Conservation (phyloP, 2,113 vertebrate species). For the Caracal caracal region DNA sequence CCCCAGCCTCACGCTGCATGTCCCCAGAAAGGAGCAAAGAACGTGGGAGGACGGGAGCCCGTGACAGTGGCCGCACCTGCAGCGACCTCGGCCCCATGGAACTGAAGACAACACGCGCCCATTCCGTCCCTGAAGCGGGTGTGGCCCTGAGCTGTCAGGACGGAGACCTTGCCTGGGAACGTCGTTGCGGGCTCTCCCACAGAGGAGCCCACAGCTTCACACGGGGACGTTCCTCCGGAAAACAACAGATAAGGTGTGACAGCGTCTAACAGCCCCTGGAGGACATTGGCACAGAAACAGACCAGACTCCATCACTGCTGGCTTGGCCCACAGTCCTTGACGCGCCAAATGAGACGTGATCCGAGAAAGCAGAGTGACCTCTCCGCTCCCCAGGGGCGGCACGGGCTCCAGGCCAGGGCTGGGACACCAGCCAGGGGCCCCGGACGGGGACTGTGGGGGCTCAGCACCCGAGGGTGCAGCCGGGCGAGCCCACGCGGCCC, state of each 20-base stretch:
- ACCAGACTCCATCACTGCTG: not conserved
- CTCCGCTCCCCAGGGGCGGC: not conserved
- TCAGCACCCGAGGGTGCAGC: not conserved
- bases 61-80: fast-evolving
- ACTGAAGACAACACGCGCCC: fast-evolving
- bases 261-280: fast-evolving
- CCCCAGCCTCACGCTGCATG: fast-evolving
- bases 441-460: fast-evolving
- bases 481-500: not conserved
- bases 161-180: too few species aligned
- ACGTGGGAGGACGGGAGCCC: fast-evolving
- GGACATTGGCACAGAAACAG: not conserved
- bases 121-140: fast-evolving
- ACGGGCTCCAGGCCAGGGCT: not conserved
- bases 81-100: too few species aligned
- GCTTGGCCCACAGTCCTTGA: not conserved
- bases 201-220: not conserved
- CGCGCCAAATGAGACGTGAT: not conserved
- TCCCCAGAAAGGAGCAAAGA: not conserved
- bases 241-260: not conserved
- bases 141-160: not conserved
- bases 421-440: fast-evolving
- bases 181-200: fast-evolving
- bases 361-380: not conserved
- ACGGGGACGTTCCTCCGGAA: not conserved